phyloP scores from a whole-genome alignment of 1,140 invertebrate species.

The Drosophila nebulosa region DNA sequence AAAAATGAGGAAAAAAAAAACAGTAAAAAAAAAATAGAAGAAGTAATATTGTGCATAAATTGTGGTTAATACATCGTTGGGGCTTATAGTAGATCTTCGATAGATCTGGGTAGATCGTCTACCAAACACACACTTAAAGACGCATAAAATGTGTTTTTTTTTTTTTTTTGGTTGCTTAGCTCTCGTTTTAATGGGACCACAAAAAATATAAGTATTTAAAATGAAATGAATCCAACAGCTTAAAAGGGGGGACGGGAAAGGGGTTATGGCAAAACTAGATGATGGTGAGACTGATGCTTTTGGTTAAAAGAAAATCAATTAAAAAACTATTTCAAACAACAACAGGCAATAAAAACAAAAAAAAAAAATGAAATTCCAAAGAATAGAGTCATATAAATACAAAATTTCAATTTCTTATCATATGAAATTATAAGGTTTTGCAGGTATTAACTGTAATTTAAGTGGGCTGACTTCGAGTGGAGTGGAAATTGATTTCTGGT shows the following conservation, averaged over 20 bases:
- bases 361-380: slow-evolving; percentile 73
- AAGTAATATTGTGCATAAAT: slow-evolving; percentile 59
- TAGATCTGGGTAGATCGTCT: slow-evolving; percentile 24
- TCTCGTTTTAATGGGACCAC: slow-evolving; percentile 52
- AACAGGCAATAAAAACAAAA: slow-evolving; percentile 3
- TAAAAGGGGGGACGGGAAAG: too few species aligned
- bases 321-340: slow-evolving; percentile 61
- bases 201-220: slow-evolving; percentile 42
- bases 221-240: slow-evolving; percentile 26
- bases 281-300: not conserved
- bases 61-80: slow-evolving; percentile 8
- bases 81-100: slow-evolving; percentile 24
- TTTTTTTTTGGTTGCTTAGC: slow-evolving; percentile 25
- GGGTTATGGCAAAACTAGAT: slow-evolving; percentile 26
- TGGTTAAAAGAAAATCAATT: slow-evolving; percentile 66
- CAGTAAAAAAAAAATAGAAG: not conserved
- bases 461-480: not conserved
- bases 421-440: slow-evolving; percentile 62
- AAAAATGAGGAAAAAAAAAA: not conserved
- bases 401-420: slow-evolving; percentile 41
- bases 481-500: not conserved
- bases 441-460: slow-evolving; percentile 34
- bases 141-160: slow-evolving; percentile 44
- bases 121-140: slow-evolving; percentile 55
- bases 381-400: slow-evolving; percentile 63